Percentiles rank a stretch among this genome's conserved stretches.
phyloP scores from a whole-genome alignment of 2,888 invertebrate species.

The Spisula subtruncata region DNA sequence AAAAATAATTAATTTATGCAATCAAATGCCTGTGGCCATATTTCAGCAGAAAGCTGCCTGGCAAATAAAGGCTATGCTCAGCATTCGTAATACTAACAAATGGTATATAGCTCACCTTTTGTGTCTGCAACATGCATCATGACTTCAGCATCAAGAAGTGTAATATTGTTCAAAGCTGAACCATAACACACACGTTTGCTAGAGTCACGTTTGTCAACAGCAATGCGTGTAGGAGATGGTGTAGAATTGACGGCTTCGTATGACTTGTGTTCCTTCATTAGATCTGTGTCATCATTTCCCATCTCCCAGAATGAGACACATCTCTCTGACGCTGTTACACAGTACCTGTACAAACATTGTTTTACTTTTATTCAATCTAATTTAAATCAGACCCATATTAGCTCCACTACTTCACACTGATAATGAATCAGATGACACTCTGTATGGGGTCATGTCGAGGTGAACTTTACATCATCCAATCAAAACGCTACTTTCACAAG shows the following conservation, averaged over 20 bases:
- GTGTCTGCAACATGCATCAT: neutral
- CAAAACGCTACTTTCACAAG: too few species aligned
- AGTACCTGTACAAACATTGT: constrained; percentile 45
- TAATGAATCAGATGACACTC: too few species aligned
- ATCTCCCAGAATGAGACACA: constrained; percentile 61
- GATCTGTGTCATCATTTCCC: constrained; percentile 62
- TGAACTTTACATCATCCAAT: too few species aligned
- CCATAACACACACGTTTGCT: constrained; percentile 61
- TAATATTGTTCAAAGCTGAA: constrained; percentile 58
- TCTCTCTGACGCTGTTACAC: constrained; percentile 51
- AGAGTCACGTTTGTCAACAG: constrained; percentile 24
- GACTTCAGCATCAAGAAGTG: constrained; percentile 53
- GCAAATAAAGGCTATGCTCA: too few species aligned
- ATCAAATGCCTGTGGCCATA: too few species aligned
- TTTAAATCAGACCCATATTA: too few species aligned
- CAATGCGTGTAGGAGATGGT: constrained; percentile 35
- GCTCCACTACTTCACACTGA: too few species aligned
- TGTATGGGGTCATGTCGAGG: too few species aligned
- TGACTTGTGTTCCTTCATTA: constrained; percentile 46
- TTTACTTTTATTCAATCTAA: too few species aligned
- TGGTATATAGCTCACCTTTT: neutral
- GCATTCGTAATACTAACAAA: too few species aligned
- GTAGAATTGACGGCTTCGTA: constrained; percentile 22
- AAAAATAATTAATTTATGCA: too few species aligned
- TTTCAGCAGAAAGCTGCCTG: too few species aligned